A percentile compares a stretch with the other conserved stretches of the same genome.
These are phyloP conservation scores for Gymnorhina tibicen DNA, from an alignment of 2,113 vertebrate genomes.

Conservation along the genomic window DNA sequence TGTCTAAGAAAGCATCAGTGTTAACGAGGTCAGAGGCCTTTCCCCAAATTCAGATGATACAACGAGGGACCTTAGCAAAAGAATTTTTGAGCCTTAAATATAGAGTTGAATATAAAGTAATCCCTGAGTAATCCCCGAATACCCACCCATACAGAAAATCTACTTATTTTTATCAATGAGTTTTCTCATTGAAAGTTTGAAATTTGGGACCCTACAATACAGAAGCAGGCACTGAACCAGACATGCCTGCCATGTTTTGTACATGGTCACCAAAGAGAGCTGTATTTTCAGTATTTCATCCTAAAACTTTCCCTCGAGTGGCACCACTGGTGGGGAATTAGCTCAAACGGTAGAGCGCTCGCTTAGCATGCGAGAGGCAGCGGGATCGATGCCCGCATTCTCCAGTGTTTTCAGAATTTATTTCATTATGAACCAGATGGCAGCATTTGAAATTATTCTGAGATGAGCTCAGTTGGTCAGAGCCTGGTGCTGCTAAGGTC, in stretches of 20 bases:
- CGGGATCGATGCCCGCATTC: neutral
- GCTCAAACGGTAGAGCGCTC: conserved; percentile 31
- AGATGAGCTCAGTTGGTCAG: neutral
- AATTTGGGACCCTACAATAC: neutral
- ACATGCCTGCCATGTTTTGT: too few relatives aligned
- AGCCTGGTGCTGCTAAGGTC: neutral
- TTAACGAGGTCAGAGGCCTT: neutral
- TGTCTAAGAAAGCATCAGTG: neutral
- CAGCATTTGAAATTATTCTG: neutral
- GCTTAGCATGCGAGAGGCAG: conserved; percentile 27
- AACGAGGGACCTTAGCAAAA: neutral
- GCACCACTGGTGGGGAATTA: neutral
- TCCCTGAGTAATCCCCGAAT: neutral
- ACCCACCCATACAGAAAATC: neutral
- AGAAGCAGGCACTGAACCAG: neutral
- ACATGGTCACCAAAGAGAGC: neutral
- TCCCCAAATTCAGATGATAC: neutral
- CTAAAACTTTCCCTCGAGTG: neutral
- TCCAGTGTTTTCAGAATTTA: neutral
- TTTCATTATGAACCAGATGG: rapidly evolving
- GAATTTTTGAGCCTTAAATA: neutral
- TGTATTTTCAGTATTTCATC: neutral
- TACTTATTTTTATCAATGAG: neutral
- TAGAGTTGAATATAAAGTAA: neutral
- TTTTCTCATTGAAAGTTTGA: neutral